A percentile compares a stretch with the other conserved stretches of the same genome.
Conservation (phyloP, 2,888 invertebrate species). For the Ophioninae sp. region DNA sequence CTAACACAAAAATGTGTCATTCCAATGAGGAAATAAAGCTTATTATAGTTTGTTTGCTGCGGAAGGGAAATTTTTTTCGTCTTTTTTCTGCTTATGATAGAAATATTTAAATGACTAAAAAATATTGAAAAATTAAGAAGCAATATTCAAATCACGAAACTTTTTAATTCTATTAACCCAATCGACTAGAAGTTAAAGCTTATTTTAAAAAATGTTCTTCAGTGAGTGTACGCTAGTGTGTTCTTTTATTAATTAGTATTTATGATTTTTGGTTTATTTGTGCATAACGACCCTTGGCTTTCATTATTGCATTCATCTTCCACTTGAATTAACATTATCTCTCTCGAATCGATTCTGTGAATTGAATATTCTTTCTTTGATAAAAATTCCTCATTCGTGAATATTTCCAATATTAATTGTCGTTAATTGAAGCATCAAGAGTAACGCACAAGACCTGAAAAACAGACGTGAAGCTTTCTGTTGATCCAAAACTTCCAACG, state of each 20-base stretch:
- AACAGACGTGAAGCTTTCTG: constrained; percentile 22
- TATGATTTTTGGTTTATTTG: constrained; percentile 16
- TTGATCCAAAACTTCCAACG: constrained; percentile 13
- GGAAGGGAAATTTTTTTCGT: too few relatives aligned
- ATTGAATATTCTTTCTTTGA: constrained; percentile 31
- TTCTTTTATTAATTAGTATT: constrained; percentile 23
- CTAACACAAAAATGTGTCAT: too few relatives aligned
- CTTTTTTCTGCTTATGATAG: too few relatives aligned
- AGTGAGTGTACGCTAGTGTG: neutral
- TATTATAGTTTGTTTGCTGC: too few relatives aligned
- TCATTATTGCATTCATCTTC: neutral
- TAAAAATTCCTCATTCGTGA: neutral
- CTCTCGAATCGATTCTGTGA: neutral
- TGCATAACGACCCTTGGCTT: constrained; percentile 4
- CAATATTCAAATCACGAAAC: too few relatives aligned
- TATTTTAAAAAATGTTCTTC: neutral
- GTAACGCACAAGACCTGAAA: neutral
- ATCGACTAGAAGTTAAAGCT: neutral
- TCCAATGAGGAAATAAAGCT: too few relatives aligned
- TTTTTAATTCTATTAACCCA: too few relatives aligned
- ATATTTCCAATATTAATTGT: neutral
- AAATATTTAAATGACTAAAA: too few relatives aligned
- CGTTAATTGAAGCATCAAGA: neutral
- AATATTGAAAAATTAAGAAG: too few relatives aligned
- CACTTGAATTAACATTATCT: neutral